Conservation (phyloP, 2,113 vertebrate species). For the Tenrec ecaudatus region DNA sequence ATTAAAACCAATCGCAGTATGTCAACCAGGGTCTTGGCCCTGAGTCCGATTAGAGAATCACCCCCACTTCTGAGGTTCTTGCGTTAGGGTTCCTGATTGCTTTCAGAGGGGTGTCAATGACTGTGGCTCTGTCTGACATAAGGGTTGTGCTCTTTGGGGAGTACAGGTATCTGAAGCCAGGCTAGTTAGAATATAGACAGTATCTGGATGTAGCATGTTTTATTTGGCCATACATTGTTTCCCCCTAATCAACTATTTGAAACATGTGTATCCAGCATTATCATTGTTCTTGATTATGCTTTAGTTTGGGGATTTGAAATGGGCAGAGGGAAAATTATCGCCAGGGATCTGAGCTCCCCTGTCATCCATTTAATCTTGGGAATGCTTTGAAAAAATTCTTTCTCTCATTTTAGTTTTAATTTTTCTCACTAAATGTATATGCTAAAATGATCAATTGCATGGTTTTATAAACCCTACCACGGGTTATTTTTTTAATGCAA, state of each 20-base stretch:
- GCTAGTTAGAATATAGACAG: neutral
- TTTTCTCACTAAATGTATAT: neutral
- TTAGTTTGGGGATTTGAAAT: neutral
- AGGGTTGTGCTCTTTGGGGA: neutral
- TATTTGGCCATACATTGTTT: neutral
- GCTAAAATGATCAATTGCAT: neutral
- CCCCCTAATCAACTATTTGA: slow-evolving; percentile 18
- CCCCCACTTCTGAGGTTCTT: neutral
- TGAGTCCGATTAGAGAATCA: neutral
- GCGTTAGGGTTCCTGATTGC: neutral
- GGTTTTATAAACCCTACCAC: slow-evolving; percentile 16
- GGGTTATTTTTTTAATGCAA: slow-evolving; percentile 12
- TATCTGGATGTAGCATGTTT: neutral
- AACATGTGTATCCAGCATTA: slow-evolving; percentile 13
- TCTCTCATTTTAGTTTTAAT: neutral
- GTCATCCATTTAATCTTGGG: neutral
- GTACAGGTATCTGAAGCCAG: neutral
- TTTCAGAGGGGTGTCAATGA: slow-evolving; percentile 1
- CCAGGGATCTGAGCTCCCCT: neutral
- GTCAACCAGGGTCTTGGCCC: neutral
- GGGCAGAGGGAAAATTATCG: neutral
- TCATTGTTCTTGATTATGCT: slow-evolving; percentile 4
- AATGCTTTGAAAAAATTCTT: neutral
- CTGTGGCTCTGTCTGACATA: neutral
- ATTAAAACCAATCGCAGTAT: slow-evolving; percentile 8